These are phyloP conservation scores for Chrysolina oricalcia DNA, from an alignment of 2,888 invertebrate genomes.

Conservation along the genomic window DNA sequence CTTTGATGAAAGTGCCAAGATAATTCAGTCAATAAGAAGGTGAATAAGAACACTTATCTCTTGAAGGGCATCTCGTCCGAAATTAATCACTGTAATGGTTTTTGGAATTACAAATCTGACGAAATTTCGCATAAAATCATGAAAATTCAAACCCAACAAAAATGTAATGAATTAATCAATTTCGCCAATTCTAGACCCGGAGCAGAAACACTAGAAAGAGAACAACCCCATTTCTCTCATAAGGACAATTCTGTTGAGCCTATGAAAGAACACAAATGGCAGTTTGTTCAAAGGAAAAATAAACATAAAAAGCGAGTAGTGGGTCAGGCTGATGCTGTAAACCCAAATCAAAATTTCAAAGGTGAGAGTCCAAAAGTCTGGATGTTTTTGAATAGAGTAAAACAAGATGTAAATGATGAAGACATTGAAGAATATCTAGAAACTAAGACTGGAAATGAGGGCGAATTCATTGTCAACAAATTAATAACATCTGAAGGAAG, in stretches of 20 bases:
- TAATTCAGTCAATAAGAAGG: too few relatives aligned
- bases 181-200: background rate
- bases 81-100: too few relatives aligned
- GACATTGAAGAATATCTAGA: background rate
- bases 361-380: background rate
- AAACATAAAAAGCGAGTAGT: background rate
- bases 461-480: slow-evolving; percentile 6
- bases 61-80: too few relatives aligned
- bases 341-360: background rate
- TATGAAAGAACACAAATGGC: background rate
- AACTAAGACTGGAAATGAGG: background rate
- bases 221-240: too few relatives aligned
- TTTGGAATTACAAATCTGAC: too few relatives aligned
- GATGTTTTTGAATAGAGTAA: slow-evolving; percentile 7
- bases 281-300: background rate
- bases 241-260: too few relatives aligned
- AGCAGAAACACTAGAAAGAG: too few relatives aligned
- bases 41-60: too few relatives aligned
- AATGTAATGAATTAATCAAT: slow-evolving; percentile 13
- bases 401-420: background rate
- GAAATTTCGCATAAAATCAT: background rate
- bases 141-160: slow-evolving; percentile 14
- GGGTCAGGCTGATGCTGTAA: slow-evolving; percentile 1
- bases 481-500: slow-evolving; percentile 8
- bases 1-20: too few relatives aligned